Base-by-base conservation (phyloP, 2,113 vertebrate genomes). In the Pithys albifrons region DNA sequence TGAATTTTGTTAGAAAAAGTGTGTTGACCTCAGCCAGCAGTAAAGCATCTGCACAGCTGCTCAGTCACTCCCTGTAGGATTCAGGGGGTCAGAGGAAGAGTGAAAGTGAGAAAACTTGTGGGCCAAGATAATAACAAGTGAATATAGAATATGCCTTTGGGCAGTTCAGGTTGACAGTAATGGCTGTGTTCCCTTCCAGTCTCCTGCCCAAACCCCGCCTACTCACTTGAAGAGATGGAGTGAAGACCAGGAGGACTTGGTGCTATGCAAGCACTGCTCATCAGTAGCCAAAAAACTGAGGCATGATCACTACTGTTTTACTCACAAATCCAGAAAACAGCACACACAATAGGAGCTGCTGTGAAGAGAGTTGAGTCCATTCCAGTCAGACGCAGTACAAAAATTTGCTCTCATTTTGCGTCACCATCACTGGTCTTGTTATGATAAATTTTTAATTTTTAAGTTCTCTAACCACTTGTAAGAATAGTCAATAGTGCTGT, bases 11-110 rank as follows among this genome's bases (percentile, higher is more conserved):
- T 46, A 51, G 48, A 35, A 54, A 69, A 66, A 37, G 5, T 6
- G 16, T 37, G 20, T 19, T 64, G 73, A 35, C 19, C 51, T 19
- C 1, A 6, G 25, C 35, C n/a, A 69, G 73, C 2, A 1, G 27
- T 1, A 2, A 70, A 37, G 12, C 12, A 48, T n/a, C 25, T 0
- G 0, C 49, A 35, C 45, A 39, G 82, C 55, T 70, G 7, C 52
- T 78, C 6, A 0, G 6, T 70, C 41, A 12, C 19, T 84, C 11
- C n/a, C 27, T 45, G 33, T 1, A 4, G 67, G 24, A 37, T 58
- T 9, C 9, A 4, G 7, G 33, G 46, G 15, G 17, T 35, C 24
- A 49, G 5, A 46, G 58, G 39, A 80, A 59, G 39, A 76, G 28
- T 23, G 49, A 41, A 93, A 80, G 12, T 16, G 18, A 55, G 39